Evolutionary conservation across 2,113 vertebrate species (phyloP).

Genomic region (Canis aureus): DNA sequence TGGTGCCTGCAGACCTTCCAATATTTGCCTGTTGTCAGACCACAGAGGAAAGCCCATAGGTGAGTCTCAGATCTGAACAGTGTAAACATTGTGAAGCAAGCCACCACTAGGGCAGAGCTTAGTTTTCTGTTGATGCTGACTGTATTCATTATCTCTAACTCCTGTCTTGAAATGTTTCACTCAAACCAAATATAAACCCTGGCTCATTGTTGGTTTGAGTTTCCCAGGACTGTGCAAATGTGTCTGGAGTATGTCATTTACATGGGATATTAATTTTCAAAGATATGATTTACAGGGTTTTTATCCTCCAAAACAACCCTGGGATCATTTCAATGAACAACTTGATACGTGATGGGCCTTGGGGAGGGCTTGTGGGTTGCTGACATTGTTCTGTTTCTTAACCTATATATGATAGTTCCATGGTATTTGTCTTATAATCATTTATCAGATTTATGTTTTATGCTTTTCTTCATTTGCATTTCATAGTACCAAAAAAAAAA

Average conservation of each 20-base stretch:
- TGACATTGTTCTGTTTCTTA: background rate
- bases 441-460: background rate
- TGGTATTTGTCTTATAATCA: slow-evolving; percentile 12
- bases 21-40: background rate
- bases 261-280: slow-evolving; percentile 13
- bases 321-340: background rate
- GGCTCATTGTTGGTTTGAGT: background rate
- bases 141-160: background rate
- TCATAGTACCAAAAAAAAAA: background rate
- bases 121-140: background rate
- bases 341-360: background rate
- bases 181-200: background rate
- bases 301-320: background rate
- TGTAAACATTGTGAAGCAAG: background rate
- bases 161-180: background rate
- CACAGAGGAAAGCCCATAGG: background rate
- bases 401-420: background rate
- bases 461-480: background rate
- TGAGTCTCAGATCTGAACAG: background rate
- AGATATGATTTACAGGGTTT: background rate
- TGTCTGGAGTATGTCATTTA: background rate
- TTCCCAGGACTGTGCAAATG: background rate
- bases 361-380: background rate
- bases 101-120: fast-evolving
- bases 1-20: background rate